These are phyloP conservation scores for Gasteruption jaculator DNA, from an alignment of 2,888 invertebrate genomes.

Conservation along the genomic window DNA sequence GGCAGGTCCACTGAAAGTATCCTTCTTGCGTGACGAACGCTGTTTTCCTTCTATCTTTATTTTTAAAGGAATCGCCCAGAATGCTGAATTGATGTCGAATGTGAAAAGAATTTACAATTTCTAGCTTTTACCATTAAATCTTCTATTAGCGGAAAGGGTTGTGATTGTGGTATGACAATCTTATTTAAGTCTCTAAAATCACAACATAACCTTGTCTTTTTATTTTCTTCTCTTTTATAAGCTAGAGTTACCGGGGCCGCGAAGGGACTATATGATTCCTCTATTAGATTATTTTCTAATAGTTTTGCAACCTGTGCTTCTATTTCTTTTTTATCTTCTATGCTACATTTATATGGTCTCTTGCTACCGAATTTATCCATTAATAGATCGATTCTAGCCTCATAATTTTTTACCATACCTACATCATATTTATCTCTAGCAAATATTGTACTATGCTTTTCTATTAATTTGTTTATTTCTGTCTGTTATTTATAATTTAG, in stretches of 20 bases:
- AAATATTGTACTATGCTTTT: conserved; percentile 21
- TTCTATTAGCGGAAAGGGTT: conserved; percentile 26
- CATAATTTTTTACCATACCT: conserved; percentile 12
- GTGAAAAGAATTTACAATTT: conserved; percentile 17
- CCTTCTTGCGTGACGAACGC: conserved; percentile 18
- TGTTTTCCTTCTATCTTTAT: conserved; percentile 20
- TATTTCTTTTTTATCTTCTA: conserved; percentile 19
- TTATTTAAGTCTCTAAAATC: conserved; percentile 27
- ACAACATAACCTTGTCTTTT: conserved; percentile 25
- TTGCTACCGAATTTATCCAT: conserved; percentile 18
- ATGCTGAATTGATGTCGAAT: conserved; percentile 20
- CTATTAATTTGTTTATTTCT: conserved; percentile 13
- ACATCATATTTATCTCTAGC: conserved; percentile 22
- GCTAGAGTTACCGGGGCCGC: conserved; percentile 23
- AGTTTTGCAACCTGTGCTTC: conserved; percentile 16
- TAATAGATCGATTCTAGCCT: conserved; percentile 16
- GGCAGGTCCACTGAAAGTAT: conserved; percentile 13
- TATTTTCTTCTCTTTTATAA: conserved; percentile 27
- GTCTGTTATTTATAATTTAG: conserved; percentile 9
- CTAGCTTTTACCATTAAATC: conserved; percentile 22
- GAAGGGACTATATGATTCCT: conserved; percentile 22
- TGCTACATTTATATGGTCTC: conserved; percentile 15
- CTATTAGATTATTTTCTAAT: conserved; percentile 15
- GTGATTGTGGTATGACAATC: conserved; percentile 24
- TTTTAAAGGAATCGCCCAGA: conserved; percentile 12